Conservation (phyloP, 1,140 invertebrate genomes). For the Aradophagus sp. region DNA sequence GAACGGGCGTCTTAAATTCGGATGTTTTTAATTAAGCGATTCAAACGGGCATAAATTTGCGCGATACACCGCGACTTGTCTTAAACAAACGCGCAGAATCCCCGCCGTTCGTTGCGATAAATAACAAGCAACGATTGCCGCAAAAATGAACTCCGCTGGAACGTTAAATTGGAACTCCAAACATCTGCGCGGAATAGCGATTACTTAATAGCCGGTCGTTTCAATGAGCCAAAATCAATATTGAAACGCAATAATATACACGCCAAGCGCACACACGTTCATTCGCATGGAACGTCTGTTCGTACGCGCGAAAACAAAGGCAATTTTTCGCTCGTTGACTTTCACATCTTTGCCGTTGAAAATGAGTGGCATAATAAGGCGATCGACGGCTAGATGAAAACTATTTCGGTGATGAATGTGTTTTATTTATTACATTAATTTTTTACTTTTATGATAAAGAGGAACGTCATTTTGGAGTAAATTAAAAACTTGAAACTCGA, state of each 20-base stretch:
- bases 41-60: background rate
- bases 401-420: too few species aligned
- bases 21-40: conserved; percentile 8
- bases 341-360: too few species aligned
- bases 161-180: conserved; percentile 30
- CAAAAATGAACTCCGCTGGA: conserved; percentile 22
- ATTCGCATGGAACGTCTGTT: too few species aligned
- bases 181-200: conserved; percentile 18
- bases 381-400: too few species aligned
- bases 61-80: conserved; percentile 13
- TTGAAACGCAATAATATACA: conserved; percentile 21
- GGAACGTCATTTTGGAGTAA: too few species aligned
- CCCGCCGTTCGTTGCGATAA: conserved; percentile 3
- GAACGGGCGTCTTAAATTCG: too few species aligned
- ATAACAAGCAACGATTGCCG: conserved; percentile 27
- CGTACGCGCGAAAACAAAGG: background rate
- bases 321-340: too few species aligned
- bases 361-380: too few species aligned
- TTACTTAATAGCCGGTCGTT: conserved; percentile 27
- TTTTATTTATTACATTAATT: too few species aligned
- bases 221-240: conserved; percentile 41
- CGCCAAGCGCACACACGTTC: background rate
- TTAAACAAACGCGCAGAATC: conserved; percentile 21
- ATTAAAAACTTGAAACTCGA: too few species aligned
- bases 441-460: too few species aligned